Base-by-base conservation (phyloP, 2,113 vertebrate genomes). In the Scortum barcoo region DNA sequence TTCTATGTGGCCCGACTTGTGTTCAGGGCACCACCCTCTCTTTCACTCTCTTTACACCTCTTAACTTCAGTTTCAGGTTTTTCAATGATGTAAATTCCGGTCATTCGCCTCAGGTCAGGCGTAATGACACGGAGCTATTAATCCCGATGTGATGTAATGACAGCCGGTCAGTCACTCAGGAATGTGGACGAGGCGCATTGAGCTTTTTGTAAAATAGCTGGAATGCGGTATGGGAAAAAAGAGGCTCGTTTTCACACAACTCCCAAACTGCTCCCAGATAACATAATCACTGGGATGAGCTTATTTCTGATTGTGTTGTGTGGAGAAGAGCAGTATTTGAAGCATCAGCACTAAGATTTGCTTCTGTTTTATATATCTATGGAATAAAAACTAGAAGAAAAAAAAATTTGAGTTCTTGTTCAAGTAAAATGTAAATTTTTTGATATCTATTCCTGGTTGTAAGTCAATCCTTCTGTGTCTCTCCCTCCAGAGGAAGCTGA, bases 401-500 rank as follows among this genome's bases (percentile, higher is more conserved):
- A 65, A 8, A 33, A 1, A 5, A 33, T 48, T 19, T 22, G 17
- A 9, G n/a, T 33, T 3, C 12, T 50, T 2, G 2, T 8, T 17
- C 24, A 12, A 57, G 5, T 62, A 26, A 63, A 51, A 33, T 42
- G 0, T 19, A 11, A 30, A 7, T 12, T 20, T 1, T 51, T 7
- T 9, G 17, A 2, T 54, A 0, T 28, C 38, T 7, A 16, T 40
- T 9, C 22, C 22, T 46, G 22, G 3, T 57, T 66, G n/a, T 38
- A 1, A 28, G 17, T 50, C 33, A 19, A 40, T 82, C 17, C 74
- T 5, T 46, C 0, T 68, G 24, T 68, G 6, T 87, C 28, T 81
- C 24, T 53, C 68, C 50, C n/a, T 75, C 40, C 83, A 96, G 95
- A 95, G 95, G 93, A 98, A 97, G 94, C 96, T 98, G 93, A 94